Conservation (phyloP, 2,888 invertebrate genomes). For the Tipula lateralis region DNA sequence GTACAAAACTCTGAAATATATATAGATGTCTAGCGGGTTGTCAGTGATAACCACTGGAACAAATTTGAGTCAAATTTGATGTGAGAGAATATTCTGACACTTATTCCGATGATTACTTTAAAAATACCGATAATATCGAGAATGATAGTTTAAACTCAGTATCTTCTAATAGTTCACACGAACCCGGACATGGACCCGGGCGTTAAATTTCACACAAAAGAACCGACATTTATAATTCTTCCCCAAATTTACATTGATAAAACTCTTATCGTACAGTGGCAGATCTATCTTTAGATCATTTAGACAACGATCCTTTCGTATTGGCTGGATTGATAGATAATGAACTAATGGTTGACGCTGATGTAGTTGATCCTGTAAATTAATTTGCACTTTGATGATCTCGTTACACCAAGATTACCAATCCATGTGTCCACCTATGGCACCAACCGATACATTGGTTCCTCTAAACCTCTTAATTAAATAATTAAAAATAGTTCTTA, state of each 20-base stretch:
- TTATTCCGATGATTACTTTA: too few species aligned
- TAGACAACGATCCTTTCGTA: neutral
- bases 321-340: neutral
- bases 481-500: neutral
- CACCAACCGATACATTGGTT: neutral
- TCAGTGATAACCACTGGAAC: too few species aligned
- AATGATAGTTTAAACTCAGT: too few species aligned
- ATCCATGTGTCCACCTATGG: neutral
- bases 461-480: neutral
- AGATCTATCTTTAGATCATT: neutral
- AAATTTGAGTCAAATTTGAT: too few species aligned
- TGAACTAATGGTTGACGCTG: neutral
- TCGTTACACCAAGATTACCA: neutral
- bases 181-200: too few species aligned
- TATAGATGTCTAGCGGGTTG: too few species aligned
- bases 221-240: neutral
- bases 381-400: neutral
- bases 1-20: too few species aligned
- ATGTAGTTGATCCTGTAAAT: neutral
- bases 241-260: neutral
- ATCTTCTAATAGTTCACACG: too few species aligned
- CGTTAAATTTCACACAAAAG: neutral
- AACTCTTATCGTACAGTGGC: neutral
- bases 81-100: too few species aligned
- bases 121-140: too few species aligned